Conservation (phyloP, 2,797 vertebrate species). For the Pelodytes ibericus region DNA sequence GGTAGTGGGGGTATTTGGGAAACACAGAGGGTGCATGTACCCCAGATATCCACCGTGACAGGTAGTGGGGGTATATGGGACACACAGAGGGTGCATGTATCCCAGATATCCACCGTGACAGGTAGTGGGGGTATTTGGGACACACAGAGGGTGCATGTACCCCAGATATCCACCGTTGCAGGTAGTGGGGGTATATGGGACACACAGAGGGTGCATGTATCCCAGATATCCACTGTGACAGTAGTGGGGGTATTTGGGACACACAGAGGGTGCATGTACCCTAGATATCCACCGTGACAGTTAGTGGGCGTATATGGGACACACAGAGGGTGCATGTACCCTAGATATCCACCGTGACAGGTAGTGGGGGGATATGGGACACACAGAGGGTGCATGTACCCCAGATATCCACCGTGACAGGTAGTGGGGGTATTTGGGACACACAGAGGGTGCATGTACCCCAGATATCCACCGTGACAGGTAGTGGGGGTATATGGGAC, state of each 20-base stretch:
- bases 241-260: conserved; percentile 59
- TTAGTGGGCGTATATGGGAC: conserved; percentile 55
- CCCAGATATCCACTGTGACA: conserved; percentile 79
- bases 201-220: too few species aligned
- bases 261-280: too few species aligned
- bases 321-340: too few species aligned
- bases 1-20: conserved; percentile 60
- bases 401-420: conserved; percentile 81
- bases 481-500: conserved; percentile 55
- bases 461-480: conserved; percentile 81
- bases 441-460: too few species aligned
- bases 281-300: conserved; percentile 81
- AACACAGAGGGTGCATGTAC: too few species aligned
- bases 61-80: conserved; percentile 60
- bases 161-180: conserved; percentile 79
- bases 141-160: too few species aligned
- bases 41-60: conserved; percentile 79
- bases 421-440: conserved; percentile 55
- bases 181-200: conserved; percentile 60
- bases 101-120: conserved; percentile 79
- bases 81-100: too few species aligned
- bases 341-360: conserved; percentile 81
- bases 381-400: too few species aligned
- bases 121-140: conserved; percentile 60
- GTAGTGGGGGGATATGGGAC: conserved; percentile 55